Base-by-base conservation (phyloP, 2,797 vertebrate species). In the Orestias chungarensis region DNA sequence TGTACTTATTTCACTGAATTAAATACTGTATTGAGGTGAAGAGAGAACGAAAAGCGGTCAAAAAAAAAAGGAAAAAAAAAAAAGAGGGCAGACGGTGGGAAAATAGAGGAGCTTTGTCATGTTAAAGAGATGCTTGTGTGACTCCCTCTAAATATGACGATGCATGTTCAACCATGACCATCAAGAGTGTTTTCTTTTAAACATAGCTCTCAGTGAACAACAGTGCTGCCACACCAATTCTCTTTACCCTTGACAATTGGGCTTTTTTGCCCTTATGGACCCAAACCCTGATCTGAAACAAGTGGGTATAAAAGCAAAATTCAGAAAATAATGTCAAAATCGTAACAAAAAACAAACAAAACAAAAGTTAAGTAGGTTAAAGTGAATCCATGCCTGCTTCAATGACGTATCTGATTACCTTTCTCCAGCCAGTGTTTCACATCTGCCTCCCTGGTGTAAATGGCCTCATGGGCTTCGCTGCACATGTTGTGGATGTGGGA, bases 401-500 rank as follows among this genome's bases (percentile, higher is more conserved):
- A 38, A 10, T 49, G 57, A 76, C 67, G 69, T 43, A 75, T 64
- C 49, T 52, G 43, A 42, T 64, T 64, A 97, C 98, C 98, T 95
- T 93, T 96, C 81, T 96, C 95, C 89, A 97, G 91, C 98, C 98
- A 99, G 89, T 96, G 94, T 80, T 88, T 95, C 83, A 96, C 95
- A 7, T 99, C 98, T 1, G 95, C 94, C 84, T 97, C 96, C 0
- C 96, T 95, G 20, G 96, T 95, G 83, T 98, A 99, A 73, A 98
- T 93, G 38, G 96, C 95, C 50, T 98, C 97, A 0, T 40, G 87
- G 31, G 98, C 97, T 84, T 99, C 97, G 0, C 96, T 95, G 25
- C 98, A 99, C 81, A 97, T 94, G 23, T 97, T 98, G 91, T 93
- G 95, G 81, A 99, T 93, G 83, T 99, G 96, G 62, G 94, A 86